Evolutionary conservation across 2,888 invertebrate genomes (phyloP), one percentile per base, ranked within the genome.

Genomic region (Argyra leucocephala): DNA sequence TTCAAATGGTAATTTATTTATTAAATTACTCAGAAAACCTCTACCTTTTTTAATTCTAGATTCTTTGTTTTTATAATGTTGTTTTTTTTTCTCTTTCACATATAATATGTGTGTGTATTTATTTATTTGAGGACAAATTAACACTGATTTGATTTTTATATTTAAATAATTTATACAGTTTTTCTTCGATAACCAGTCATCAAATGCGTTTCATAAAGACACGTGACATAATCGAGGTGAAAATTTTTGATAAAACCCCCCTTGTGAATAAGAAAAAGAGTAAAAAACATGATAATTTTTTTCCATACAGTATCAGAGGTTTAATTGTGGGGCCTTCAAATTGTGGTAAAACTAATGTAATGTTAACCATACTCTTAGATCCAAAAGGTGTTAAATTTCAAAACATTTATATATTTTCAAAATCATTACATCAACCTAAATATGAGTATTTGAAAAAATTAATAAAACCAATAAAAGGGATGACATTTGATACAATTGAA

Each of bases 261-360:
- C n/a, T n/a, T n/a, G n/a, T n/a, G n/a, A n/a, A n/a, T 18, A 59
- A 58, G 15, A 31, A 31, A 48, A 48, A 26, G 57, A 57, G 4
- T 9, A 31, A 58, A 57, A 69, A 67, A 67, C 74, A 76, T 69
- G 70, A 73, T 23, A 61, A 67, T 15, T 66, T 76, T 65, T 68
- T 75, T 61, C 74, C 76, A 58, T 69, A 69, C 63, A 66, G 67
- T 58, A 68, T 70, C 63, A 63, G 70, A 62, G 68, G 65, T 18
- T 62, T 77, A 21, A 71, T 78, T 66, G 69, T 72, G 9, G 76
- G 76, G 12, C 74, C 75, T 58, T 74, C 73, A n/a, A 74, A 73
- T 65, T 75, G 73, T 67, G 76, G 78, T 2, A 78, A 78, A 70
- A 74, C 74, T 2, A 76, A 76, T 66, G 68, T 72, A 6, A 68